phyloP scores from a whole-genome alignment of 2,888 invertebrate genomes.

The Erebia palarica region DNA sequence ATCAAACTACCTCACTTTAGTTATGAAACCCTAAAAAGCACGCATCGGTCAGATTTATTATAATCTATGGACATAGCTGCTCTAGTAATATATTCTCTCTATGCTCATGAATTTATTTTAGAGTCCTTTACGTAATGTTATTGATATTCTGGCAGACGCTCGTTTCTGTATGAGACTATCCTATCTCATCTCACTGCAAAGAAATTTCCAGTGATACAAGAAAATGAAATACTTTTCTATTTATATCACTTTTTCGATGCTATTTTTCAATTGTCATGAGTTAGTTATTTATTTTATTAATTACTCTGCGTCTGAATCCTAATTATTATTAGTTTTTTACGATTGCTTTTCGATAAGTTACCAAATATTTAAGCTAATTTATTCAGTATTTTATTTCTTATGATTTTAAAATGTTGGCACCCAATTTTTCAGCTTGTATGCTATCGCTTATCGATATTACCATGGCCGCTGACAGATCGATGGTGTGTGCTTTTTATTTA shows the following conservation, averaged over 20 bases:
- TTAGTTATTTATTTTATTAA: no score
- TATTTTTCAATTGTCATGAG: background rate
- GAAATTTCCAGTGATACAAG: constrained; percentile 6
- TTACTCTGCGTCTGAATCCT: no score
- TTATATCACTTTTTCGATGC: background rate
- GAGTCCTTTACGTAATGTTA: constrained; percentile 56
- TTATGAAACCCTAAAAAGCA: no score
- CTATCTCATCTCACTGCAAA: constrained; percentile 6
- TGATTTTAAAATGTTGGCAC: constrained; percentile 3
- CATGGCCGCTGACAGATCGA: constrained; percentile 12
- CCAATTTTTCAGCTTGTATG: constrained; percentile 3
- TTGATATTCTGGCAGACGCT: constrained; percentile 43
- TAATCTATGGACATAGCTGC: no score
- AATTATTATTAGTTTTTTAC: no score
- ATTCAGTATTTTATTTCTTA: background rate
- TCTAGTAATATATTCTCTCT: no score
- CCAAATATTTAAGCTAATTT: no score
- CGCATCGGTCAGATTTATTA: no score
- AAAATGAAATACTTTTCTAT: background rate
- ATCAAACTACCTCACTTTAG: no score
- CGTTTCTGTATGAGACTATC: constrained; percentile 26
- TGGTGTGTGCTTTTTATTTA: background rate
- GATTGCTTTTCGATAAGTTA: no score
- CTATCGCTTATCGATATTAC: constrained; percentile 8
- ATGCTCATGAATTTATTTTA: constrained; percentile 42